A percentile compares a stretch with the other conserved stretches of the same genome.
Evolutionary conservation across 2,113 vertebrate species (phyloP).

Genomic region (Microtus oregoni): DNA sequence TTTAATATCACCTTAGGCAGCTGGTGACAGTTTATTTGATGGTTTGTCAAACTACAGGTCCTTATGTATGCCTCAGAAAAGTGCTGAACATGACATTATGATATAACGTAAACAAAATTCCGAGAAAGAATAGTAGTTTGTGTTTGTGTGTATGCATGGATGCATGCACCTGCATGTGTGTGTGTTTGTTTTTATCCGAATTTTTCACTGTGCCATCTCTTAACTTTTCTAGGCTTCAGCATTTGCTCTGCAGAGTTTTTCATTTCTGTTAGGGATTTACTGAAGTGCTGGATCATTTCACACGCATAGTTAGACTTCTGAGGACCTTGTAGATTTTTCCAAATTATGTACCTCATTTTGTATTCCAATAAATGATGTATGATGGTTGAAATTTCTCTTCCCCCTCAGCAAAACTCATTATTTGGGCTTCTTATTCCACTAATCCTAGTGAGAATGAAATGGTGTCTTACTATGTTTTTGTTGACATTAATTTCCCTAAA

Average conservation of each 20-base stretch:
- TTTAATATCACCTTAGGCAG: background rate
- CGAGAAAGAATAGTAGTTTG: background rate
- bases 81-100: background rate
- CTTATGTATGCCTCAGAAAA: background rate
- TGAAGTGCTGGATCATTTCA: background rate
- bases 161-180: background rate
- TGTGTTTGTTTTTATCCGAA: background rate
- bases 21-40: constrained; percentile 22
- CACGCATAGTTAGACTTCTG: background rate
- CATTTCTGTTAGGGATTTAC: background rate
- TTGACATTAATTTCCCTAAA: background rate
- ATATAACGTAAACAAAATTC: background rate
- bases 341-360: background rate
- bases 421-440: background rate
- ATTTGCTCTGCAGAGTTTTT: too few species aligned
- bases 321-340: background rate
- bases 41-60: background rate
- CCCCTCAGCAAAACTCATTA: background rate
- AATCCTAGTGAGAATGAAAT: background rate
- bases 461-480: background rate
- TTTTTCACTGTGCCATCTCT: background rate
- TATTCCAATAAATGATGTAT: background rate
- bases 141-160: background rate
- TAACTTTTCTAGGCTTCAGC: background rate
- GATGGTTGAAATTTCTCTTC: background rate